Percentiles rank a stretch among this genome's conserved stretches.
Evolutionary conservation across 2,113 vertebrate species (phyloP).

Genomic region (Caretta caretta): DNA sequence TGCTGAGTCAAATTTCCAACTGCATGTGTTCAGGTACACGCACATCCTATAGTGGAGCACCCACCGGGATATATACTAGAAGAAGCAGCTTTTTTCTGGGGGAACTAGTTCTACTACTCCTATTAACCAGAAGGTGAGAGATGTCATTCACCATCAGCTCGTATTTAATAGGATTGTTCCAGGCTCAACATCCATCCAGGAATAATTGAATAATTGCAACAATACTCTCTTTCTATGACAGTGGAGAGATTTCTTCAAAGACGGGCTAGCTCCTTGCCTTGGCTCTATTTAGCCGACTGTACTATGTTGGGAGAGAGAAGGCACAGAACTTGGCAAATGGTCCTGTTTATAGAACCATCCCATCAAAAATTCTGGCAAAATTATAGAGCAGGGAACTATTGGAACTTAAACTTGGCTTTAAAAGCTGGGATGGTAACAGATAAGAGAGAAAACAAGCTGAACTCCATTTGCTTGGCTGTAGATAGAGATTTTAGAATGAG

Average conservation of each 20-base stretch:
- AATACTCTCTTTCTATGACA: constrained; percentile 1
- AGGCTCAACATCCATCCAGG: constrained; percentile 22
- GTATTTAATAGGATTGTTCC: neutral
- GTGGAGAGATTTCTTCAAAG: constrained; percentile 35
- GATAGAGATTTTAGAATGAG: neutral
- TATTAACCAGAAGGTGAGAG: neutral
- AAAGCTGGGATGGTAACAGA: neutral
- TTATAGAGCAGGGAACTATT: neutral
- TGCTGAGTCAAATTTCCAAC: neutral
- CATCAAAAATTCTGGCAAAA: constrained; percentile 7
- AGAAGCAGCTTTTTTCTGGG: neutral
- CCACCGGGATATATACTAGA: neutral
- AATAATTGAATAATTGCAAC: constrained; percentile 45
- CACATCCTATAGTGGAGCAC: neutral
- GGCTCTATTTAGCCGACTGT: constrained; percentile 61
- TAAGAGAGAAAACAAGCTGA: constrained; percentile 4
- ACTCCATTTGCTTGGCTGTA: neutral
- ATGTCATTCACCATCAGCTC: neutral
- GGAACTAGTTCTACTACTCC: too few species aligned
- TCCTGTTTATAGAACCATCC: constrained; percentile 1
- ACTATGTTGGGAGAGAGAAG: constrained; percentile 25
- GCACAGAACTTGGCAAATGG: constrained; percentile 55
- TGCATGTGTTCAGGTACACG: neutral
- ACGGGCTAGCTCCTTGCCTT: constrained; percentile 35
- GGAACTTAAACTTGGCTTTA: constrained; percentile 38